phyloP scores from a whole-genome alignment of 2,888 invertebrate genomes.

The Itoplectis maculator region DNA sequence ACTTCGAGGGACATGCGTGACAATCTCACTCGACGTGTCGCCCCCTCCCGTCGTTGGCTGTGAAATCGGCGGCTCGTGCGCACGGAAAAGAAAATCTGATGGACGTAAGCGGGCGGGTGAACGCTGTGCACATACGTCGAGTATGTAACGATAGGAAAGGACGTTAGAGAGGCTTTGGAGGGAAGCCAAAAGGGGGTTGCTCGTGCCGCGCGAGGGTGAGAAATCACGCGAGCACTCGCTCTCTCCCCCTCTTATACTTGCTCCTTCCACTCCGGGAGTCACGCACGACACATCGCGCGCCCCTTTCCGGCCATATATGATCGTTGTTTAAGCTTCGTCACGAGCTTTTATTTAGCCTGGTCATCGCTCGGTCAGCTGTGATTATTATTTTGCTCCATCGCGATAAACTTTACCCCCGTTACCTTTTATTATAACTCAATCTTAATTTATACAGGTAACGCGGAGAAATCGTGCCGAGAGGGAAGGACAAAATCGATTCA shows the following conservation, averaged over 20 bases:
- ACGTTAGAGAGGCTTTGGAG: slow-evolving; percentile 61
- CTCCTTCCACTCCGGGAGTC: slow-evolving; percentile 49
- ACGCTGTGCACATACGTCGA: slow-evolving; percentile 77
- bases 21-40: slow-evolving; percentile 46
- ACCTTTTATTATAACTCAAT: slow-evolving; percentile 21
- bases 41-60: not conserved
- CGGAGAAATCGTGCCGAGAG: not conserved
- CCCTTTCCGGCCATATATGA: slow-evolving; percentile 56
- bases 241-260: slow-evolving; percentile 46
- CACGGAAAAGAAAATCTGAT: slow-evolving; percentile 31
- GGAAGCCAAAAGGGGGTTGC: slow-evolving; percentile 59
- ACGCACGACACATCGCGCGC: slow-evolving; percentile 66
- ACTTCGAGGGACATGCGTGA: slow-evolving; percentile 29
- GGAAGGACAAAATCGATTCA: not conserved
- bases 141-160: slow-evolving; percentile 73
- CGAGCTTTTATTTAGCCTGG: slow-evolving; percentile 45
- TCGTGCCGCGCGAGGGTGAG: slow-evolving; percentile 68
- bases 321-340: slow-evolving; percentile 41
- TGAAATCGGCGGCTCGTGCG: slow-evolving; percentile 8
- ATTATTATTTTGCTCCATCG: not conserved
- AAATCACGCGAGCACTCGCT: slow-evolving; percentile 72
- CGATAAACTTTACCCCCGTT: slow-evolving; percentile 5
- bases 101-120: slow-evolving; percentile 70
- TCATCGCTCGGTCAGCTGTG: slow-evolving; percentile 35
- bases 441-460: not conserved